Percentiles rank a stretch among this genome's conserved stretches.
These are phyloP conservation scores for Athalia cordata DNA, from an alignment of 2,888 invertebrate genomes.

Conservation along the genomic window DNA sequence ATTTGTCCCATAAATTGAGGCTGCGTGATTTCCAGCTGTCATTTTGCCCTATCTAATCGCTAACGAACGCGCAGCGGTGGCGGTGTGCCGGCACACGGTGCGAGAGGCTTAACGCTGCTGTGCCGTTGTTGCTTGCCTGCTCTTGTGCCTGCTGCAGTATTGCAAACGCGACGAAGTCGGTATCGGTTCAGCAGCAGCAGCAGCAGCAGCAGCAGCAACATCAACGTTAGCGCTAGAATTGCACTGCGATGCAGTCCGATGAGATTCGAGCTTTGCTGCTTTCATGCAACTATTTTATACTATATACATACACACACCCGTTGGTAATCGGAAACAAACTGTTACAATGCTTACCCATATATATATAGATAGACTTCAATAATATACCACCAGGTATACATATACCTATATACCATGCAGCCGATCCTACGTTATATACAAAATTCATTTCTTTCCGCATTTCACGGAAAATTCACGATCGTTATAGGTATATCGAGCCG, in stretches of 20 bases:
- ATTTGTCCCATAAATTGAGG: constrained; percentile 37
- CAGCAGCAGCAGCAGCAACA: constrained; percentile 6
- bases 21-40: constrained; percentile 43
- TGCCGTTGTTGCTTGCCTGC: not conserved
- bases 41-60: constrained; percentile 42
- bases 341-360: too few relatives aligned
- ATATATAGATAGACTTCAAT: too few relatives aligned
- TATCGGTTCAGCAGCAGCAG: constrained; percentile 18
- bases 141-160: too few relatives aligned
- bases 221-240: not conserved
- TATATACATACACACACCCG: not conserved
- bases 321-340: not conserved
- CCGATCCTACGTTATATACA: too few relatives aligned
- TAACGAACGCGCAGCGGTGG: constrained; percentile 21
- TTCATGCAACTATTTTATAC: not conserved
- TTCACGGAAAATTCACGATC: too few relatives aligned
- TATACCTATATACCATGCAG: too few relatives aligned
- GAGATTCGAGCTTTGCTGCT: not conserved
- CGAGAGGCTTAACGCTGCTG: not conserved
- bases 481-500: too few relatives aligned
- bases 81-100: too few relatives aligned
- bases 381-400: too few relatives aligned
- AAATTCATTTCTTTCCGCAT: too few relatives aligned
- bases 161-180: not conserved
- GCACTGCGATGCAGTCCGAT: not conserved